Percentiles rank a stretch among this genome's conserved stretches.
Evolutionary conservation across 1,140 invertebrate genomes (phyloP).

Genomic region (Neuroterus valhalla): DNA sequence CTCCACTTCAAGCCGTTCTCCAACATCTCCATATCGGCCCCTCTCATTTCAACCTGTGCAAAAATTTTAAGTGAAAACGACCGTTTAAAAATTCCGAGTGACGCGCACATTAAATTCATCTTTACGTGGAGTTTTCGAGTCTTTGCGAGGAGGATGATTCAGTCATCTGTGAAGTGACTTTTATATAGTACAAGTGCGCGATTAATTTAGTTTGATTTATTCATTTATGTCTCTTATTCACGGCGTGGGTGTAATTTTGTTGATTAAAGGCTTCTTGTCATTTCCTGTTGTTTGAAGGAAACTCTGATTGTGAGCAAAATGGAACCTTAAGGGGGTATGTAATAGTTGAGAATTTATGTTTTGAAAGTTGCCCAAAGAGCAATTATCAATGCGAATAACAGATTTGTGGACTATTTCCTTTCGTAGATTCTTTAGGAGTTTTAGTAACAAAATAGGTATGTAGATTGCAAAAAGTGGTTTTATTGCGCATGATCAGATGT

Average conservation of each 20-base stretch:
- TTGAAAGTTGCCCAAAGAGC: background rate
- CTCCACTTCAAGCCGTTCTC: background rate
- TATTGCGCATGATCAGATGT: too few species aligned
- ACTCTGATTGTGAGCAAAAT: background rate
- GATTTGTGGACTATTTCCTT: too few species aligned
- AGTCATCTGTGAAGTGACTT: background rate
- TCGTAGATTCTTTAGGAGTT: too few species aligned
- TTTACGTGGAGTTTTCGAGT: background rate
- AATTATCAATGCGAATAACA: too few species aligned
- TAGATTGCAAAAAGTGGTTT: too few species aligned
- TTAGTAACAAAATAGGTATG: too few species aligned
- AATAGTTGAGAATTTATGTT: background rate
- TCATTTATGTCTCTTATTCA: constrained; percentile 14
- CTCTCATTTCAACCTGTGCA: background rate
- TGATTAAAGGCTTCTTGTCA: constrained; percentile 18
- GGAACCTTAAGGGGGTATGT: background rate
- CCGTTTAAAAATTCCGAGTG: background rate
- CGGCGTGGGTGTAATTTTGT: constrained; percentile 24
- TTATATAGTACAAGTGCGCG: constrained; percentile 5
- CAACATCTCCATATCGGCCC: background rate
- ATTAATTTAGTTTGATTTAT: constrained; percentile 27
- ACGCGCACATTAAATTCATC: background rate
- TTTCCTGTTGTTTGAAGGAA: constrained; percentile 8
- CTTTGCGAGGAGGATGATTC: constrained; percentile 1
- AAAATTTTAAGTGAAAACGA: background rate